A percentile compares a stretch with the other conserved stretches of the same genome.
Conservation (phyloP, 2,888 invertebrate species). For the Cynaeus angustus region DNA sequence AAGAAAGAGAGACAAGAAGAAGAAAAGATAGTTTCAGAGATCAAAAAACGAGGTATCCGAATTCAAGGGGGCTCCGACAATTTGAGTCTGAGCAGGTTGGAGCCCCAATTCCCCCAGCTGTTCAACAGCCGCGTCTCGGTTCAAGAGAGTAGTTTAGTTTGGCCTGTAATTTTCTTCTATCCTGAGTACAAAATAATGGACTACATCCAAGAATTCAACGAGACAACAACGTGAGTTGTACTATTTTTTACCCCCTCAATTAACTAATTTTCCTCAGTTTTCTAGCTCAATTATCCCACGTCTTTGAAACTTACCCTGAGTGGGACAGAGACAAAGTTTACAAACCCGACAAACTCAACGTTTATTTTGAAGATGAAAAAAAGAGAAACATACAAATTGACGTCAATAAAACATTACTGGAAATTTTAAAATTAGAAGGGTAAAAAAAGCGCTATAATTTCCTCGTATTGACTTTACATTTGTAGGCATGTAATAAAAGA, state of each 20-base stretch:
- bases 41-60: slow-evolving; percentile 71
- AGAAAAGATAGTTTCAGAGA: slow-evolving; percentile 70
- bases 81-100: slow-evolving; percentile 74
- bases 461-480: slow-evolving; percentile 17
- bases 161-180: slow-evolving; percentile 93
- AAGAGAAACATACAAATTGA: slow-evolving; percentile 76
- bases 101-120: slow-evolving; percentile 80
- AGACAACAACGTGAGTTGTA: slow-evolving; percentile 76
- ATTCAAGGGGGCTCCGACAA: slow-evolving; percentile 68
- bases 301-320: slow-evolving; percentile 80
- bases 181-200: slow-evolving; percentile 92
- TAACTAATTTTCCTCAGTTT: slow-evolving; percentile 70
- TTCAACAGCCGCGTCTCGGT: slow-evolving; percentile 79
- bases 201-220: slow-evolving; percentile 87
- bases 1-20: slow-evolving; percentile 71
- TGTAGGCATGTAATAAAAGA: slow-evolving; percentile 76
- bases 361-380: slow-evolving; percentile 84
- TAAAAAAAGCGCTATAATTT: slow-evolving; percentile 62
- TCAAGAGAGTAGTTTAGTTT: slow-evolving; percentile 78
- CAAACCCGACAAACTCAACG: slow-evolving; percentile 74
- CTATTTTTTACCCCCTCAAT: neutral
- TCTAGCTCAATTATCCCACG: slow-evolving; percentile 75
- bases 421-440: slow-evolving; percentile 77
- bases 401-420: slow-evolving; percentile 74
- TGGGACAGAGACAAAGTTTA: slow-evolving; percentile 85